Evolutionary conservation across 2,113 vertebrate genomes (phyloP).

Genomic region (Daboia siamensis): DNA sequence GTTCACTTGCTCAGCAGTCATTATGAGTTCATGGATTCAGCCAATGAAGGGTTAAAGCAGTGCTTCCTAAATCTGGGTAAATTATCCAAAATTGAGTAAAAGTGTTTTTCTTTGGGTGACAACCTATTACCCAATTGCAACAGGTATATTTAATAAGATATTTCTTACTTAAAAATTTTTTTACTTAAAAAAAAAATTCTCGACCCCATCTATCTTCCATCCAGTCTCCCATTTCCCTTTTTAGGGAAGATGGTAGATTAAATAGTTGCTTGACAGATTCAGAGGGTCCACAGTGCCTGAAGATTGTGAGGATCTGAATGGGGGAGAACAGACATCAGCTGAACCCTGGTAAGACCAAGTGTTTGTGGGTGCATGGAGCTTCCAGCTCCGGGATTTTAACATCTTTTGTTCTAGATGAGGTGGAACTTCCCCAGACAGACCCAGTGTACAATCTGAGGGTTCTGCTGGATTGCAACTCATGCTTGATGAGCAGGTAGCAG

Average conservation of each 20-base stretch:
- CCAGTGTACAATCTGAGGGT: not conserved
- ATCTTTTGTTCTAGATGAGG: not conserved
- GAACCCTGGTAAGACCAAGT: not conserved
- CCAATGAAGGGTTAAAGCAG: not conserved
- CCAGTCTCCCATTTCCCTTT: not conserved
- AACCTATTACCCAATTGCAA: not conserved
- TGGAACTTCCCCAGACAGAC: not conserved
- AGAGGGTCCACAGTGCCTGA: not conserved
- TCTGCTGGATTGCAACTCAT: too few relatives aligned
- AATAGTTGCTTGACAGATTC: not conserved
- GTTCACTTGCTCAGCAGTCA: not conserved
- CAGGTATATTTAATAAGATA: not conserved
- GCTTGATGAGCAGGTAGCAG: not conserved
- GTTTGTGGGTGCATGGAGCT: not conserved
- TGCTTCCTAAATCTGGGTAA: not conserved
- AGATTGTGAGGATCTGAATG: not conserved
- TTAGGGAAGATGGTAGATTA: not conserved
- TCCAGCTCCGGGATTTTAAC: not conserved
- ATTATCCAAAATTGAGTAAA: not conserved
- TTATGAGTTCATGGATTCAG: not conserved
- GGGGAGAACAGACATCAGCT: not conserved
- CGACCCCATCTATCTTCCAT: not conserved
- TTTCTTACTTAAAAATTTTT: not conserved
- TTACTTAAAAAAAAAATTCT: not conserved
- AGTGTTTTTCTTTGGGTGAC: not conserved